Evolutionary conservation across 2,797 vertebrate genomes (phyloP).

Genomic region (Mormyrops boulengeri): DNA sequence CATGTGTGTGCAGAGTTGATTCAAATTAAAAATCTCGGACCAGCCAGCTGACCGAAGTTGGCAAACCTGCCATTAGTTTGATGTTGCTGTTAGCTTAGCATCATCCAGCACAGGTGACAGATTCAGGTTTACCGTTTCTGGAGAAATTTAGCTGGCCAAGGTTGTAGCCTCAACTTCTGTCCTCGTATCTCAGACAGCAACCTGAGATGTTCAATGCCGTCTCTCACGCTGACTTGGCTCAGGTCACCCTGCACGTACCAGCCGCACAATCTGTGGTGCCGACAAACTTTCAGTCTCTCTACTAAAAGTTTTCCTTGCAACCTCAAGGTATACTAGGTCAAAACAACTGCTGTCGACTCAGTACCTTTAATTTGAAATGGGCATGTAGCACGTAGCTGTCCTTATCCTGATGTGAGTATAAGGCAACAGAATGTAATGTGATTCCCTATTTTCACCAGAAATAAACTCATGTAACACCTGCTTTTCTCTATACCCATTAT

Average conservation of each 20-base stretch:
- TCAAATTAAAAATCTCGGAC: neutral
- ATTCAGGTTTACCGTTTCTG: neutral
- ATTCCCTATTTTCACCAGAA: neutral
- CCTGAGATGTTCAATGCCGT: neutral
- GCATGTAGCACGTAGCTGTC: neutral
- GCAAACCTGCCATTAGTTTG: neutral
- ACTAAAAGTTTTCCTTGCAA: neutral
- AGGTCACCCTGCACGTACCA: neutral
- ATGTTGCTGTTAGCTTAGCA: neutral
- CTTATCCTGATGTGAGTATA: neutral
- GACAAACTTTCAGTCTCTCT: neutral
- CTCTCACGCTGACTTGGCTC: neutral
- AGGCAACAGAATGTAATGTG: neutral
- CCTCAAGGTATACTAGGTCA: neutral
- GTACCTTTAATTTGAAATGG: neutral
- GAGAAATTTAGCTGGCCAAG: neutral
- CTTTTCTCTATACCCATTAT: neutral
- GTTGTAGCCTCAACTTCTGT: neutral
- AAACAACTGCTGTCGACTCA: neutral
- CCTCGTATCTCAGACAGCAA: neutral
- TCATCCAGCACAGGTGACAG: neutral
- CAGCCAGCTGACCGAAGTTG: neutral
- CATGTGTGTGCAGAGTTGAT: neutral
- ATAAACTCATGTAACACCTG: neutral
- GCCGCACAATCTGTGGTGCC: neutral